These are phyloP conservation scores for Balearica regulorum DNA, from an alignment of 2,797 vertebrate genomes.

Conservation along the genomic window DNA sequence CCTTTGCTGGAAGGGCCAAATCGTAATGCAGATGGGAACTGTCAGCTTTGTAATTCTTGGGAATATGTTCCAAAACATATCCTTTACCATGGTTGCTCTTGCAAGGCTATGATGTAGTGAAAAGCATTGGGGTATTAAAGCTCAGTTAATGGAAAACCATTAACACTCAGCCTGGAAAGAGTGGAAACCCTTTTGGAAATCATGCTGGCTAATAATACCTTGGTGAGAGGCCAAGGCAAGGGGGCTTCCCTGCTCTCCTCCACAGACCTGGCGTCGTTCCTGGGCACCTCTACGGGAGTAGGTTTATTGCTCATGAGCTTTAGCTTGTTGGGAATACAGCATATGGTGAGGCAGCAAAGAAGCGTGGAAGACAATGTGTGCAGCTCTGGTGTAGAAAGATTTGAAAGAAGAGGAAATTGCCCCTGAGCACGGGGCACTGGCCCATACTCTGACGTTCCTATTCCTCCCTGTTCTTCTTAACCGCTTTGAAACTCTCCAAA, in stretches of 20 bases:
- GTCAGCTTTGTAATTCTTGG: slow-evolving; percentile 12
- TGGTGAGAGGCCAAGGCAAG: background rate
- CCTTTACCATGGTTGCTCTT: background rate
- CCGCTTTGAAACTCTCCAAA: background rate
- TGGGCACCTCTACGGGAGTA: background rate
- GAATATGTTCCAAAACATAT: slow-evolving; percentile 3
- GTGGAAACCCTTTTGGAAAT: background rate
- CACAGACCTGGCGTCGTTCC: background rate
- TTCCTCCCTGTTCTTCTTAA: background rate
- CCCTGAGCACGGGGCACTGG: background rate
- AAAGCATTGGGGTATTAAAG: background rate
- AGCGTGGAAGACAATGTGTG: background rate
- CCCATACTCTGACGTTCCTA: background rate
- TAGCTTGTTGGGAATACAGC: background rate
- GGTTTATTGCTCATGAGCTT: background rate
- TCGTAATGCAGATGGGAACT: background rate
- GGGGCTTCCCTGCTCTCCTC: background rate
- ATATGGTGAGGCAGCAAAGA: background rate
- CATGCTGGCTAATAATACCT: background rate
- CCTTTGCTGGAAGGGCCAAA: slow-evolving; percentile 1
- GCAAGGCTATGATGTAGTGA: background rate
- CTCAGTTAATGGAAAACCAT: background rate
- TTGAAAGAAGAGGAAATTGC: background rate
- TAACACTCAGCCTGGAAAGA: background rate
- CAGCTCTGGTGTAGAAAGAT: background rate